Conservation (phyloP, 2,888 invertebrate genomes). For the Thelaira solivaga region DNA sequence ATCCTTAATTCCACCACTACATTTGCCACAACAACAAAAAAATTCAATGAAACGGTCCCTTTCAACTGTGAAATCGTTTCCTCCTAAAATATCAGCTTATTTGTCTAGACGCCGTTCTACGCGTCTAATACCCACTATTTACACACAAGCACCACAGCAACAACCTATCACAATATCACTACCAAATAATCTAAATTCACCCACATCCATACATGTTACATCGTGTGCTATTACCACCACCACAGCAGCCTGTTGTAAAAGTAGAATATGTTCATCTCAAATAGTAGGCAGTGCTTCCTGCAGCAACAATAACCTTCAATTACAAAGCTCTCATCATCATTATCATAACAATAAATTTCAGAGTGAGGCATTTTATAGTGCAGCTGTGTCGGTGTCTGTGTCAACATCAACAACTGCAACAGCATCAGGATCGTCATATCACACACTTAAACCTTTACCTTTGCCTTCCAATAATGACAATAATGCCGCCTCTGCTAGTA, state of each 20-base stretch:
- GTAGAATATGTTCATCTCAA: conserved; percentile 58
- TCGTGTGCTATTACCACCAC: conserved; percentile 52
- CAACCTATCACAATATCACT: conserved; percentile 47
- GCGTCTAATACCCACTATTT: conserved; percentile 65
- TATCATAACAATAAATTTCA: conserved; percentile 63
- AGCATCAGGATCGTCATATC: conserved; percentile 57
- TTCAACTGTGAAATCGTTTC: conserved; percentile 39
- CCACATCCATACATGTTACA: conserved; percentile 33
- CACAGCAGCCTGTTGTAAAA: conserved; percentile 59
- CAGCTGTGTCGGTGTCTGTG: conserved; percentile 44
- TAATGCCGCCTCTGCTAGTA: conserved; percentile 61
- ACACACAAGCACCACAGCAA: conserved; percentile 66
- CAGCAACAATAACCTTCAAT: conserved; percentile 53
- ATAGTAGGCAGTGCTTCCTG: conserved; percentile 53
- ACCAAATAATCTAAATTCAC: conserved; percentile 53
- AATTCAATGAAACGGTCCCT: conserved; percentile 45
- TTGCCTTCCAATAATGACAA: conserved; percentile 51
- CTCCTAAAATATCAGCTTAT: conserved; percentile 38
- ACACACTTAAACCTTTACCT: conserved; percentile 55
- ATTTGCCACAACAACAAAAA: conserved; percentile 47
- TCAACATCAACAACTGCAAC: conserved; percentile 47
- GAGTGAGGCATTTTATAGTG: conserved; percentile 46
- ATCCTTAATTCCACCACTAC: conserved; percentile 52
- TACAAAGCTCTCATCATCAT: conserved; percentile 56
- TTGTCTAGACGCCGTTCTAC: conserved; percentile 37